phyloP scores from a whole-genome alignment of 1,140 invertebrate genomes.

The Asobara japonica region DNA sequence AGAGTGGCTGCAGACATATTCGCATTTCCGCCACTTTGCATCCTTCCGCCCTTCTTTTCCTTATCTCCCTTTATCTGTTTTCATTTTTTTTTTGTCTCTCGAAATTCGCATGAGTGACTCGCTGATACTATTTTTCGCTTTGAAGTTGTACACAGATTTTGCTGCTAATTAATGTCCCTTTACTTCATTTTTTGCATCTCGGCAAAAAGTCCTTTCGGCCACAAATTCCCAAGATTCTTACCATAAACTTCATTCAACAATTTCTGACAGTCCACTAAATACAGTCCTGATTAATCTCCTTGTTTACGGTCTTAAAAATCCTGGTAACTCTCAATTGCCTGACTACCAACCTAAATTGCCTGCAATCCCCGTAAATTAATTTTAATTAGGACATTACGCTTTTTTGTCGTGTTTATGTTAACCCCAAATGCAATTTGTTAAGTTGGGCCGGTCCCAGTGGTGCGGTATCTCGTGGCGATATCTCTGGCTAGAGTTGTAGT shows the following conservation, averaged over 20 bases:
- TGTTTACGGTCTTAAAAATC: too few species aligned
- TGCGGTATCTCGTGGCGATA: constrained; percentile 17
- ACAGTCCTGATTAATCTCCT: too few species aligned
- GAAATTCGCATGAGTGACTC: background rate
- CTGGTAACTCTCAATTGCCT: too few species aligned
- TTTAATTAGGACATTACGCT: background rate
- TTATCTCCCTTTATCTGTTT: background rate
- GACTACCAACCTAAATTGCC: background rate
- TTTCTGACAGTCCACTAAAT: too few species aligned
- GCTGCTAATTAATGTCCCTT: too few species aligned
- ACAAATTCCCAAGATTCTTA: too few species aligned
- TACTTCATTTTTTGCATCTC: too few species aligned
- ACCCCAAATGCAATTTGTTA: constrained; percentile 1
- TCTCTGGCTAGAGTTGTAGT: constrained; percentile 8
- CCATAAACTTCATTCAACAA: too few species aligned
- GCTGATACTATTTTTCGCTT: background rate
- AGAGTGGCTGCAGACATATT: constrained; percentile 4
- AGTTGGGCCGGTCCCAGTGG: background rate
- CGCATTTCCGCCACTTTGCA: constrained; percentile 11
- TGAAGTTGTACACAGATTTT: too few species aligned
- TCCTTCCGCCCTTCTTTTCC: background rate
- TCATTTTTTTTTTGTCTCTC: background rate
- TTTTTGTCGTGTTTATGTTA: background rate
- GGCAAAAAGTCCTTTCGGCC: too few species aligned
- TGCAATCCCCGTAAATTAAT: background rate